Evolutionary conservation across 2,797 vertebrate genomes (phyloP).

Genomic region (Eulemur albifrons): DNA sequence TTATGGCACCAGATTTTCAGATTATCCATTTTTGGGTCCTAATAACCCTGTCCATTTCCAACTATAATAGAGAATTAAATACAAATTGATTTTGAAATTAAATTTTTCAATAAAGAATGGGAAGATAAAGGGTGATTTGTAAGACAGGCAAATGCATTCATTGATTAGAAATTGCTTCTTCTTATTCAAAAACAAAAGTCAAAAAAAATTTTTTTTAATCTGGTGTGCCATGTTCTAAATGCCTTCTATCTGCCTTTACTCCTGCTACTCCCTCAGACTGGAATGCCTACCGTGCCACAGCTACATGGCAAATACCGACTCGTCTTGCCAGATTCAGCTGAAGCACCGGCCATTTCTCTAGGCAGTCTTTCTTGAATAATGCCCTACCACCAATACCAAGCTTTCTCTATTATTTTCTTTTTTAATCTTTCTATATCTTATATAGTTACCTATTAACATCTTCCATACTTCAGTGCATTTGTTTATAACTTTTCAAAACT

Average conservation of each 20-base stretch:
- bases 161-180: neutral
- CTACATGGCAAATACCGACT: neutral
- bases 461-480: neutral
- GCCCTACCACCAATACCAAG: neutral
- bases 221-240: neutral
- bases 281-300: neutral
- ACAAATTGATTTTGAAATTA: slow-evolving; percentile 34
- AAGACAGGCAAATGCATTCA: neutral
- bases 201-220: neutral
- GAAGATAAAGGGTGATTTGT: slow-evolving; percentile 25
- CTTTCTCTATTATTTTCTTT: neutral
- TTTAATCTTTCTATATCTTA: neutral
- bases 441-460: neutral
- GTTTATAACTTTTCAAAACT: slow-evolving; percentile 31
- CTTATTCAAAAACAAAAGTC: neutral
- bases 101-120: neutral
- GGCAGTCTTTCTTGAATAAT: neutral
- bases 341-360: neutral
- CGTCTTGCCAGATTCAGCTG: neutral
- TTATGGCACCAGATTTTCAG: slow-evolving; percentile 8
- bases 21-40: neutral
- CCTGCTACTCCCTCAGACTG: neutral
- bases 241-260: neutral
- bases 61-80: neutral
- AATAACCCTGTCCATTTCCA: neutral